phyloP scores from a whole-genome alignment of 2,888 invertebrate genomes.

The Eupithecia dodoneata region DNA sequence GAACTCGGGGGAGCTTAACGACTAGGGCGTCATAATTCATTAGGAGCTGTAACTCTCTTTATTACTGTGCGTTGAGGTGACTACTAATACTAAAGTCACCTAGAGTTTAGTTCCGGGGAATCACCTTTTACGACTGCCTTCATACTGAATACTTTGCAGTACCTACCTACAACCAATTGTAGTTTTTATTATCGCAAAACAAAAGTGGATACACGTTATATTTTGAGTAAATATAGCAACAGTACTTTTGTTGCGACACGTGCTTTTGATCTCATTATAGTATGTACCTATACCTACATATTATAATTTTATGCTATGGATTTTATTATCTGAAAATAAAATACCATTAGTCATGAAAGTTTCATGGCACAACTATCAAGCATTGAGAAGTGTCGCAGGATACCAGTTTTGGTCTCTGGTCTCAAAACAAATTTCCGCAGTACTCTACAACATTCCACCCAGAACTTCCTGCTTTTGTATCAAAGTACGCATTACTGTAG shows the following conservation, averaged over 20 bases:
- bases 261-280: not conserved
- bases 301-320: too few relatives aligned
- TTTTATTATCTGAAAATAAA: too few relatives aligned
- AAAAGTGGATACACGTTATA: not conserved
- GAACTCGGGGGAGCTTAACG: slow-evolving; percentile 23
- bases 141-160: not conserved
- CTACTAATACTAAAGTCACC: slow-evolving; percentile 33
- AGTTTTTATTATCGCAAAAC: not conserved
- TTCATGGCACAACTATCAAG: not conserved
- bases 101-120: slow-evolving; percentile 28
- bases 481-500: not conserved
- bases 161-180: not conserved
- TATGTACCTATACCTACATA: too few relatives aligned
- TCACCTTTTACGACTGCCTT: not conserved
- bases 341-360: too few relatives aligned
- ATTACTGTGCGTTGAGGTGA: slow-evolving; percentile 27
- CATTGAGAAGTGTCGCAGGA: too few relatives aligned
- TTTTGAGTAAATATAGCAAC: not conserved
- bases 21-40: slow-evolving; percentile 43
- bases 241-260: not conserved
- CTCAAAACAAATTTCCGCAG: not conserved
- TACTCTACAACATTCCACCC: not conserved
- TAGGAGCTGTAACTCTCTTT: slow-evolving; percentile 36
- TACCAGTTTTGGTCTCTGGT: too few relatives aligned
- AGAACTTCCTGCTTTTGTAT: not conserved